Conservation (phyloP, 2,888 invertebrate species). For the Andrena dorsata region DNA sequence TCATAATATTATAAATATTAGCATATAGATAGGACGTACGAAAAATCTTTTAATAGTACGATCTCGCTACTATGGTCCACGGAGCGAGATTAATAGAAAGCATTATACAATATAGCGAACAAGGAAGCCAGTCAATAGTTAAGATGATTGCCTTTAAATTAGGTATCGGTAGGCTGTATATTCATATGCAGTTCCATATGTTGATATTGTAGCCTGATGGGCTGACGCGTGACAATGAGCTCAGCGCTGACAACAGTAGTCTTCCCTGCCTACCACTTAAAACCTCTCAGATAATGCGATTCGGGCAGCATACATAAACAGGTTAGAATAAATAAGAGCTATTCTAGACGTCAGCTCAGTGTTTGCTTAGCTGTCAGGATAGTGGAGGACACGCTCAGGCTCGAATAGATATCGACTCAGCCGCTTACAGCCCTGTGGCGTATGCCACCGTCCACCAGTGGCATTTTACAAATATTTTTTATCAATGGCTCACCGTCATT, state of each 20-base stretch:
- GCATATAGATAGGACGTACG: neutral
- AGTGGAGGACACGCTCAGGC: constrained; percentile 72
- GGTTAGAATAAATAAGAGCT: constrained; percentile 83
- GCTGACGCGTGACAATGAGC: constrained; percentile 73
- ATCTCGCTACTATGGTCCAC: neutral
- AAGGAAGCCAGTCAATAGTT: neutral
- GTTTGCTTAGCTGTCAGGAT: constrained; percentile 83
- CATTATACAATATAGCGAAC: neutral
- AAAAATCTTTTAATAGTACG: neutral
- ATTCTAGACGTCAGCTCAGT: constrained; percentile 81
- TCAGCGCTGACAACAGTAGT: constrained; percentile 76
- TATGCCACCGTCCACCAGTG: constrained; percentile 45
- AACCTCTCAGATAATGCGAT: constrained; percentile 82
- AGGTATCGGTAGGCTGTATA: constrained; percentile 17
- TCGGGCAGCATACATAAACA: constrained; percentile 84
- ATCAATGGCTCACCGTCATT: constrained; percentile 55
- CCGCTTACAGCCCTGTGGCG: constrained; percentile 71
- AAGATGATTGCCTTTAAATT: constrained; percentile 40
- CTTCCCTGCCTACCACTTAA: constrained; percentile 76
- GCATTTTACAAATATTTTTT: constrained; percentile 74
- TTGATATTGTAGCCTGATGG: constrained; percentile 57
- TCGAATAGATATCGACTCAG: constrained; percentile 81
- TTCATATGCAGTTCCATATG: constrained; percentile 36
- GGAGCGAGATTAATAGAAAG: neutral
- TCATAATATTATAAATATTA: no score